Evolutionary conservation across 2,113 vertebrate species (phyloP).

Genomic region (Dicaeum eximium): DNA sequence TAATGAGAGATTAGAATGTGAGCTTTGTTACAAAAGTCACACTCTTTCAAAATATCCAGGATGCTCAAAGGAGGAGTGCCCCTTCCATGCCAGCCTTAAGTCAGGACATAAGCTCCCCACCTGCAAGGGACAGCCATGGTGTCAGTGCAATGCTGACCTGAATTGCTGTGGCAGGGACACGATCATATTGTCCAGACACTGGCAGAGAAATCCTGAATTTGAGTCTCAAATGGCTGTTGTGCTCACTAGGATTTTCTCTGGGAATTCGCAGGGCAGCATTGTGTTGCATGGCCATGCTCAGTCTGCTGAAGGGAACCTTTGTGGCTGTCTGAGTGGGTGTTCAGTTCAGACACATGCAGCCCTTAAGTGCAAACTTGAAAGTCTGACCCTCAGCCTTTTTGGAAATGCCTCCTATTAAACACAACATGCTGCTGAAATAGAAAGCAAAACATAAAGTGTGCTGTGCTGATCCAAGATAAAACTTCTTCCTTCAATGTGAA

Average conservation of each 20-base stretch:
- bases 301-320: neutral
- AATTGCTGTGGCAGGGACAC: neutral
- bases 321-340: neutral
- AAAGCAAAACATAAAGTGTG: neutral
- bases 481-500: neutral
- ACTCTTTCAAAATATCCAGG: neutral
- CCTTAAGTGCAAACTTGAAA: neutral
- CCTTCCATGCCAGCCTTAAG: neutral
- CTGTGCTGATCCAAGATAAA: slow-evolving; percentile 12
- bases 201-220: neutral
- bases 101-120: neutral
- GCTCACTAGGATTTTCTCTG: neutral
- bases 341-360: neutral
- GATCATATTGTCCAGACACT: neutral
- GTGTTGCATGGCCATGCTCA: neutral
- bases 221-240: neutral
- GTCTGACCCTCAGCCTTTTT: slow-evolving; percentile 33
- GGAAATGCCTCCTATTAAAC: slow-evolving; percentile 39
- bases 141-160: neutral
- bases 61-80: neutral
- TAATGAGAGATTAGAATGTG: neutral
- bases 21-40: neutral
- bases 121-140: neutral
- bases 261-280: neutral
- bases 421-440: neutral